Conservation (phyloP, 2,888 invertebrate species). For the Eubasilissa splendida region DNA sequence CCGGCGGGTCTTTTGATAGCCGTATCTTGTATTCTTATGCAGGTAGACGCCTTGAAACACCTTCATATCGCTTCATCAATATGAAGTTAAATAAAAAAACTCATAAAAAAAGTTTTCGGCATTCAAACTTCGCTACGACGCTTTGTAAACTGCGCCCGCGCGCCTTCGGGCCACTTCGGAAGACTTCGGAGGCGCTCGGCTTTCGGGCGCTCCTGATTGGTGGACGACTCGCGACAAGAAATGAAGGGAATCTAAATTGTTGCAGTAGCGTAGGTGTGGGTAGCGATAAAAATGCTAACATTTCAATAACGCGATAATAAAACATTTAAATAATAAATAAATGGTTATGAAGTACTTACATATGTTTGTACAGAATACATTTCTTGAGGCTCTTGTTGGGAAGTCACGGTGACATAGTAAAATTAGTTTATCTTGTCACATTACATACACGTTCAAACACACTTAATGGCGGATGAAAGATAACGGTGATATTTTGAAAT, state of each 20-base stretch:
- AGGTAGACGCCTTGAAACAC: slow-evolving; percentile 2
- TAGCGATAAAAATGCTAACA: background rate
- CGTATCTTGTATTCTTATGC: background rate
- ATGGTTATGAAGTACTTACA: no score
- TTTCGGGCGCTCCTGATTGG: slow-evolving; percentile 8
- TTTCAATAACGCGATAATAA: background rate
- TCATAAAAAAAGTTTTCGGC: background rate
- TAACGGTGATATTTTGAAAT: no score
- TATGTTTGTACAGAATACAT: no score
- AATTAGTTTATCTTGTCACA: no score
- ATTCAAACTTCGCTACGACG: background rate
- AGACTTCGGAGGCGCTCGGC: background rate
- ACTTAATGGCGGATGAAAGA: no score
- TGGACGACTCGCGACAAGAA: slow-evolving; percentile 1
- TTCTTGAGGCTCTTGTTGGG: no score
- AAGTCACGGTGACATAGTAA: no score
- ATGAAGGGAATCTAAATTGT: background rate
- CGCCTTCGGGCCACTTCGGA: background rate
- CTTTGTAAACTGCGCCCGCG: background rate
- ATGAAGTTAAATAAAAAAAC: background rate
- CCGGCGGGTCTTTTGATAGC: no score
- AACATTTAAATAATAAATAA: no score
- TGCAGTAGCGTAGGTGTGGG: background rate
- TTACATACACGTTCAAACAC: no score
- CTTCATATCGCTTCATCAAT: slow-evolving; percentile 6